phyloP scores from a whole-genome alignment of 2,113 vertebrate genomes.

The Protomyctophum bolini region DNA sequence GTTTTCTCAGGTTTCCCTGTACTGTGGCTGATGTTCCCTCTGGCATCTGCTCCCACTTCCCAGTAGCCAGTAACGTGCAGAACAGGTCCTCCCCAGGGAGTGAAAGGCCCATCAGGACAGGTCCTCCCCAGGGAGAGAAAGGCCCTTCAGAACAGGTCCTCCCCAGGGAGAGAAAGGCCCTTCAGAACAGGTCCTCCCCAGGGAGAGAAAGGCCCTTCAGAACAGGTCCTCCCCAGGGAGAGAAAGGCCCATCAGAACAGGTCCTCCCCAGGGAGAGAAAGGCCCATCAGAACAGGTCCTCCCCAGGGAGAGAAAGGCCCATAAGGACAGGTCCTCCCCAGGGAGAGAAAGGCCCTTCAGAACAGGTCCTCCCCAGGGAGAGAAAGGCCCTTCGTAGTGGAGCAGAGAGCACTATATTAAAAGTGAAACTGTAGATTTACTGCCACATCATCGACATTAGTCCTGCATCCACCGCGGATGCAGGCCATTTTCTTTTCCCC shows the following conservation, averaged over 20 bases:
- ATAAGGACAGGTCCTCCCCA: slow-evolving; percentile 18
- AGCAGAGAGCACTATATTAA: slow-evolving; percentile 35
- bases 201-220: slow-evolving; percentile 39
- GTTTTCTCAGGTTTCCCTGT: neutral
- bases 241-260: slow-evolving; percentile 22
- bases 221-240: slow-evolving; percentile 41
- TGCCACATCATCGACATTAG: slow-evolving; percentile 32
- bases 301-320: slow-evolving; percentile 34
- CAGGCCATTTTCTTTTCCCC: slow-evolving; percentile 48
- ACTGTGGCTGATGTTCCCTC: slow-evolving; percentile 36
- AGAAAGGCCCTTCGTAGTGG: slow-evolving; percentile 31
- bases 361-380: slow-evolving; percentile 33
- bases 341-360: slow-evolving; percentile 38
- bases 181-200: too few species aligned
- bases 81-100: slow-evolving; percentile 33
- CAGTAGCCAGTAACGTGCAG: slow-evolving; percentile 23
- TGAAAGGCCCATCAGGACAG: slow-evolving; percentile 17
- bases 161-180: slow-evolving; percentile 53
- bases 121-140: too few species aligned
- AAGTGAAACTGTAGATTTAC: slow-evolving; percentile 47
- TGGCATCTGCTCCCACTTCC: slow-evolving; percentile 55
- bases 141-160: too few species aligned
- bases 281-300: slow-evolving; percentile 14
- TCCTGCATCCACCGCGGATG: slow-evolving; percentile 34
- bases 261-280: slow-evolving; percentile 40